These are phyloP conservation scores for Chiroxiphia lanceolata DNA, from an alignment of 2,797 vertebrate species.

Conservation along the genomic window DNA sequence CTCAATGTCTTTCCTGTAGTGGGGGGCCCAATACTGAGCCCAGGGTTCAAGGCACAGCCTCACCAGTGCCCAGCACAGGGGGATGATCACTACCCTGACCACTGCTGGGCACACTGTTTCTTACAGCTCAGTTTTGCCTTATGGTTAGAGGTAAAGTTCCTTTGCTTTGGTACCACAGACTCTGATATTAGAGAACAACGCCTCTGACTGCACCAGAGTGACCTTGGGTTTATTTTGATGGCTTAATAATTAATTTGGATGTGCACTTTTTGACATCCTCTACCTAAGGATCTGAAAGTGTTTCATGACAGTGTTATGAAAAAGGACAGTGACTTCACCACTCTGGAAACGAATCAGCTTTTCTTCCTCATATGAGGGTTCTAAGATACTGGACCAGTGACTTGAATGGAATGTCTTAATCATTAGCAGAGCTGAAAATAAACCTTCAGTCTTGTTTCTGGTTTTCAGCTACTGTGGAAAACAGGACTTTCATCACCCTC, in stretches of 20 bases:
- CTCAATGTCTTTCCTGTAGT: neutral
- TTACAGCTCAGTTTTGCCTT: neutral
- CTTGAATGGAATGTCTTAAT: neutral
- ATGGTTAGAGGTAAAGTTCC: neutral
- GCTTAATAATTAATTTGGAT: neutral
- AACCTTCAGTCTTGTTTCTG: neutral
- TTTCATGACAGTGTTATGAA: neutral
- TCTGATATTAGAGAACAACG: neutral
- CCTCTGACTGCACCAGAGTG: neutral
- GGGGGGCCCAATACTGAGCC: neutral
- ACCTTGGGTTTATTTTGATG: neutral
- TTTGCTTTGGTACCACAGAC: neutral
- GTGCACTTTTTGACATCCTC: neutral
- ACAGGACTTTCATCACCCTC: neutral
- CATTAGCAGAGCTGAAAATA: neutral
- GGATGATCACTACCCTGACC: neutral
- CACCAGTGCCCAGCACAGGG: neutral
- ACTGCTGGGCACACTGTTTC: neutral
- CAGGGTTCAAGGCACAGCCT: neutral
- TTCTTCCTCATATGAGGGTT: neutral
- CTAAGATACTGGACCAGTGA: neutral
- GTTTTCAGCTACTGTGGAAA: neutral
- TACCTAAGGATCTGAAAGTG: neutral
- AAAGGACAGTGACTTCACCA: neutral
- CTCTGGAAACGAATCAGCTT: neutral